phyloP scores from a whole-genome alignment of 2,888 invertebrate genomes.

The Linnaemya vulpina region DNA sequence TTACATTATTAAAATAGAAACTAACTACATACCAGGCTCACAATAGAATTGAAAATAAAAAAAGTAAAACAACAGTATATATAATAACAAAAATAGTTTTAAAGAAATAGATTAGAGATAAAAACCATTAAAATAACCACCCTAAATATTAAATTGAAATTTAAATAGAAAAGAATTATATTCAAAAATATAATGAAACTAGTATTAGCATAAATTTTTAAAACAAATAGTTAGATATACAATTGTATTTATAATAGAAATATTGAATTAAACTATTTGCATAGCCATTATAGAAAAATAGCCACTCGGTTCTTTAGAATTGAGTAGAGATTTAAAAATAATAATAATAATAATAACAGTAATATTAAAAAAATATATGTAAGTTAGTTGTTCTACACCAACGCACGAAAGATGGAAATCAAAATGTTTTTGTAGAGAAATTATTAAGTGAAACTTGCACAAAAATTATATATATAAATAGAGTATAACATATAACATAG shows the following conservation, averaged over 20 bases:
- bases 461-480: slow-evolving; percentile 14
- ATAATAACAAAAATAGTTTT: slow-evolving; percentile 34
- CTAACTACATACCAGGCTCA: slow-evolving; percentile 33
- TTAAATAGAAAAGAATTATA: background rate
- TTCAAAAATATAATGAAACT: slow-evolving; percentile 12
- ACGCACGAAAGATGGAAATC: slow-evolving; percentile 49
- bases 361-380: slow-evolving; percentile 29
- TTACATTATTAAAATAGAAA: slow-evolving; percentile 35
- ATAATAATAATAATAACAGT: too few species aligned
- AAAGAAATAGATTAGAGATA: slow-evolving; percentile 45
- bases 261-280: slow-evolving; percentile 44
- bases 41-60: slow-evolving; percentile 8
- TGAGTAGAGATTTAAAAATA: background rate
- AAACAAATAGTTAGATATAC: slow-evolving; percentile 49
- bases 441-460: slow-evolving; percentile 40
- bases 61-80: background rate
- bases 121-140: slow-evolving; percentile 45
- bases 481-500: background rate
- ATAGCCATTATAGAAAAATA: slow-evolving; percentile 32
- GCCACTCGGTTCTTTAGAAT: background rate
- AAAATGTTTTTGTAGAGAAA: slow-evolving; percentile 32
- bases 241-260: slow-evolving; percentile 57
- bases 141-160: slow-evolving; percentile 33
- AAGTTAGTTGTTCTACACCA: slow-evolving; percentile 57
- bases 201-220: slow-evolving; percentile 34